A percentile compares a stretch with the other conserved stretches of the same genome.
These are phyloP conservation scores for Lagocephalus sceleratus DNA, from an alignment of 2,797 vertebrate species.

Conservation along the genomic window DNA sequence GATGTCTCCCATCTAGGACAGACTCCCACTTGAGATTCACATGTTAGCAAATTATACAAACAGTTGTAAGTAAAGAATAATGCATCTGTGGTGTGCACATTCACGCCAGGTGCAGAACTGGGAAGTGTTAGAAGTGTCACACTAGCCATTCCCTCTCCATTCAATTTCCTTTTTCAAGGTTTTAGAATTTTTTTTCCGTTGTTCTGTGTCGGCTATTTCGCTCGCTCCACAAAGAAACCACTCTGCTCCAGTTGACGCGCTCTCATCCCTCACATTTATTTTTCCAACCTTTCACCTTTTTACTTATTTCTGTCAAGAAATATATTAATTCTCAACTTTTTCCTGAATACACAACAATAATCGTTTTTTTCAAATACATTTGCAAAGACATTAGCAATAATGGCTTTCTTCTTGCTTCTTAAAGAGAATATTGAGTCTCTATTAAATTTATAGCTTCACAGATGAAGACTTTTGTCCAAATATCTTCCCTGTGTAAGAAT, in stretches of 20 bases:
- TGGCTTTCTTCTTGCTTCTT: too few relatives aligned
- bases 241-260: conserved; percentile 48
- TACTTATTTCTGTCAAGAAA: conserved; percentile 10
- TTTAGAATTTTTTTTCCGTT: conserved; percentile 47
- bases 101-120: not conserved
- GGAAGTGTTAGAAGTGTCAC: conserved; percentile 17
- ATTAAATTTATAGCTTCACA: too few relatives aligned
- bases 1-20: too few relatives aligned
- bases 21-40: too few relatives aligned
- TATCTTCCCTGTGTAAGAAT: too few relatives aligned
- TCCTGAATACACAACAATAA: conserved; percentile 5
- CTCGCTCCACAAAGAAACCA: conserved; percentile 37
- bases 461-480: too few relatives aligned
- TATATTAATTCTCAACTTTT: conserved; percentile 16
- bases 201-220: conserved; percentile 40
- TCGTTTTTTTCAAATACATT: too few relatives aligned
- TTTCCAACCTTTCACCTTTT: conserved; percentile 24
- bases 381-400: too few relatives aligned
- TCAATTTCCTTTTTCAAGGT: conserved; percentile 50
- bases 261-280: conserved; percentile 31
- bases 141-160: conserved; percentile 15
- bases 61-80: too few relatives aligned
- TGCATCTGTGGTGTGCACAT: too few relatives aligned
- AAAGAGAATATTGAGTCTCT: too few relatives aligned
- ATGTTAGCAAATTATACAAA: too few relatives aligned